Conservation (phyloP, 2,113 vertebrate species). For the Pionites leucogaster region DNA sequence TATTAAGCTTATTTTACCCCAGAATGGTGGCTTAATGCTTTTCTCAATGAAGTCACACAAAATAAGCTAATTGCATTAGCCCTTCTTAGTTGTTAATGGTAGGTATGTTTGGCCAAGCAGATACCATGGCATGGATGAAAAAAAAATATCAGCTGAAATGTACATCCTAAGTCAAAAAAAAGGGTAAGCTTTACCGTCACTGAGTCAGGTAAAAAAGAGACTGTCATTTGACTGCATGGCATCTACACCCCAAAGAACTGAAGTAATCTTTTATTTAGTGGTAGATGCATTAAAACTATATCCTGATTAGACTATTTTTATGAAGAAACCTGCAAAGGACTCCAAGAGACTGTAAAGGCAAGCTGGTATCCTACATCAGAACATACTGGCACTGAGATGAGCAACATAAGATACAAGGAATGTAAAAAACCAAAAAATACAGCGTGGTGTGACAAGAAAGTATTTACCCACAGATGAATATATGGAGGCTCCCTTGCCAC, state of each 20-base stretch:
- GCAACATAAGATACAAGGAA: rapidly evolving
- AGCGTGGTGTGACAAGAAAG: neutral
- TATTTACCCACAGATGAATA: neutral
- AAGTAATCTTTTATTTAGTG: neutral
- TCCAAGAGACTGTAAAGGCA: neutral
- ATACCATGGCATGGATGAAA: neutral
- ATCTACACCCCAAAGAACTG: neutral
- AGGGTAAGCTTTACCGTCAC: neutral
- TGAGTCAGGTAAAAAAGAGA: neutral
- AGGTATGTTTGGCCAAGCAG: neutral
- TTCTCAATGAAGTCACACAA: neutral
- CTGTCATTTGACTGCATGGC: neutral
- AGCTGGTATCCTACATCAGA: neutral
- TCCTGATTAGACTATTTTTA: neutral
- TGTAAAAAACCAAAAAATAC: neutral
- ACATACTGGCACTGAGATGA: rapidly evolving
- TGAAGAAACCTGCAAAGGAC: neutral
- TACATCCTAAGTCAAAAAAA: neutral
- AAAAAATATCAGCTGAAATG: neutral
- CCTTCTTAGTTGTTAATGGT: neutral
- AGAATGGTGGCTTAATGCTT: neutral
- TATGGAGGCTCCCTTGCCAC: neutral
- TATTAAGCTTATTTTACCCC: neutral
- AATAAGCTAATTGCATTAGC: neutral
- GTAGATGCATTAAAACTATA: neutral